A percentile compares a stretch with the other conserved stretches of the same genome.
Evolutionary conservation across 2,888 invertebrate species (phyloP).

Genomic region (Drosophila antonietae): DNA sequence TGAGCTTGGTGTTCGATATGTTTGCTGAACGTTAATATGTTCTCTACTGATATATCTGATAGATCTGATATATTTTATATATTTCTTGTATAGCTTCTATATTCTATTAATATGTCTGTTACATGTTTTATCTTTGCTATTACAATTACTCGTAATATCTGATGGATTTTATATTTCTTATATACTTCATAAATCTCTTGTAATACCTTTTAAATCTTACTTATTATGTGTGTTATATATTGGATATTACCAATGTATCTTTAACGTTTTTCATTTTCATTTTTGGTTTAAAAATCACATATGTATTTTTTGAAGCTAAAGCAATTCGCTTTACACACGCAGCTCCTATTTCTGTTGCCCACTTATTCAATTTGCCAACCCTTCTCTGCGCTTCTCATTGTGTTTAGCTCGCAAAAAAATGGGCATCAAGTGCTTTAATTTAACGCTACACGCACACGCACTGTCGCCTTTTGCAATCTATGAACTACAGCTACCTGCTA

Average conservation of each 20-base stretch:
- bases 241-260: neutral
- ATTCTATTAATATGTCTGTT: no score
- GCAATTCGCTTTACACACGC: slow-evolving; percentile 8
- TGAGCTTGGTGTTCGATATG: no score
- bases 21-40: no score
- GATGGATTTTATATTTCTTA: neutral
- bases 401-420: slow-evolving; percentile 25
- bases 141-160: neutral
- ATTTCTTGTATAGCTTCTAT: neutral
- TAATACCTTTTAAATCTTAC: no score
- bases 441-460: slow-evolving; percentile 73
- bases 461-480: slow-evolving; percentile 48
- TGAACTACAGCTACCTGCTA: neutral
- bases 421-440: slow-evolving; percentile 59
- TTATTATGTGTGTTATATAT: neutral
- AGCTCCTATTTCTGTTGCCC: neutral
- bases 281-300: neutral
- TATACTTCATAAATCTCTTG: neutral
- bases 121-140: neutral
- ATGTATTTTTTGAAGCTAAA: neutral
- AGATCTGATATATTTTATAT: neutral
- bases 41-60: no score
- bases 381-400: slow-evolving; percentile 12
- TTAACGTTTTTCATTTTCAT: neutral
- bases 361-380: slow-evolving; percentile 53